phyloP scores from a whole-genome alignment of 2,797 vertebrate genomes.

The Hyperoplus immaculatus region DNA sequence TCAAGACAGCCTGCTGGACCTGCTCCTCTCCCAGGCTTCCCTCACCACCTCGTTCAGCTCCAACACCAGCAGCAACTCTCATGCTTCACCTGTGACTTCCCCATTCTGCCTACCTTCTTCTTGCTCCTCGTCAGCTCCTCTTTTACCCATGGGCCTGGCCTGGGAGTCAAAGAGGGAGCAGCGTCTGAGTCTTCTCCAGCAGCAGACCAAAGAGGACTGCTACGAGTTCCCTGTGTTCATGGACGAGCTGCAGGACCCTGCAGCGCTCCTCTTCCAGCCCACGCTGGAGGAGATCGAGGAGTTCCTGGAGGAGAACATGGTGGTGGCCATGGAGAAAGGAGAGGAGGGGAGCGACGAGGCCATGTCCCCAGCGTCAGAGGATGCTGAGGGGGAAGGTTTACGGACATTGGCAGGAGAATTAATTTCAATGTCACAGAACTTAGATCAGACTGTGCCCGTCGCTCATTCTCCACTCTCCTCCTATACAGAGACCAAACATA shows the following conservation, averaged over 20 bases:
- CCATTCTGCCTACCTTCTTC: conserved; percentile 74
- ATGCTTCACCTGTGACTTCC: conserved; percentile 58
- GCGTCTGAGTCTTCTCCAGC: conserved; percentile 70
- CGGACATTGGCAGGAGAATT: conserved; percentile 55
- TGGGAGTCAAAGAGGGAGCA: conserved; percentile 88
- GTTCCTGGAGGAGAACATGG: conserved; percentile 98
- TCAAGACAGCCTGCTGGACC: conserved; percentile 94
- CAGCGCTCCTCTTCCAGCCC: conserved; percentile 92
- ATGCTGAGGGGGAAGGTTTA: conserved; percentile 51
- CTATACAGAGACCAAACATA: conserved; percentile 82
- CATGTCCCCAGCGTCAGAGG: conserved; percentile 64
- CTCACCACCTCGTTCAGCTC: conserved; percentile 73
- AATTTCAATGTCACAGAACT: conserved; percentile 72
- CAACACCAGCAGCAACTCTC: conserved; percentile 49
- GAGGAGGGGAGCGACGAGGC: conserved; percentile 84
- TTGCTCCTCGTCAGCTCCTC: conserved; percentile 60
- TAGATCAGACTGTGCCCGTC: conserved; percentile 88
- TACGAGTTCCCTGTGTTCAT: conserved; percentile 90
- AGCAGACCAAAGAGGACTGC: conserved; percentile 88
- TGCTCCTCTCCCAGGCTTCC: conserved; percentile 92
- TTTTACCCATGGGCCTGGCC: conserved; percentile 75
- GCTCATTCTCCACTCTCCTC: conserved; percentile 54
- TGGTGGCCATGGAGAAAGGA: conserved; percentile 87
- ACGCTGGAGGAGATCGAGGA: conserved; percentile 99
- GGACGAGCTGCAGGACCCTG: conserved; percentile 89